Percentiles rank a stretch among this genome's conserved stretches.
Evolutionary conservation across 1,140 invertebrate species (phyloP).

Genomic region (Vanessa tameamea): DNA sequence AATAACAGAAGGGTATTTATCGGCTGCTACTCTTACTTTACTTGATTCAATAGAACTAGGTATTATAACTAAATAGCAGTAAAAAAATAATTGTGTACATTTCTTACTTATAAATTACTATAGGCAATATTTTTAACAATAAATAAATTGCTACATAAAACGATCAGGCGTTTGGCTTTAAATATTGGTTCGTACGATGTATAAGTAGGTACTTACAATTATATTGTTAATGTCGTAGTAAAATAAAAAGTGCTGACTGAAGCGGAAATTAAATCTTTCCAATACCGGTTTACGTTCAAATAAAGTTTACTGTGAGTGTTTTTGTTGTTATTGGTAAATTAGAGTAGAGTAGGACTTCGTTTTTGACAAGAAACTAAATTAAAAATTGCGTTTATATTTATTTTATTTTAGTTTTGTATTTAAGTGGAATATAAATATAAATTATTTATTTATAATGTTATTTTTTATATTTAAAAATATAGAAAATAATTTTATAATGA

Average conservation of each 20-base stretch:
- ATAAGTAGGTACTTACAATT: conserved; percentile 45
- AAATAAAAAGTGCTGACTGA: conserved; percentile 75
- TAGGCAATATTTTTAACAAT: conserved; percentile 28
- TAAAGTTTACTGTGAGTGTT: conserved; percentile 67
- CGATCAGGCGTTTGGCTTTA: conserved; percentile 52
- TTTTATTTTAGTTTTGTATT: too few relatives aligned
- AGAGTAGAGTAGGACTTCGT: conserved; percentile 23
- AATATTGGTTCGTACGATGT: conserved; percentile 32
- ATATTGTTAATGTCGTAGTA: conserved; percentile 68
- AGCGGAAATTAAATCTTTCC: conserved; percentile 72
- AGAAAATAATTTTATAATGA: background rate
- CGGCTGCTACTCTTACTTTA: too few relatives aligned
- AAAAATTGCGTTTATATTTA: too few relatives aligned
- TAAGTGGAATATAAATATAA: too few relatives aligned
- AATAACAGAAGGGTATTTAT: too few relatives aligned
- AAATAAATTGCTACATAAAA: conserved; percentile 53
- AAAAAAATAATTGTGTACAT: background rate
- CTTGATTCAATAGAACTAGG: too few relatives aligned
- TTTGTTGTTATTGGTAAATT: conserved; percentile 40
- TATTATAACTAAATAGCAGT: too few relatives aligned
- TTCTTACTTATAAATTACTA: background rate
- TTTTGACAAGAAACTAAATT: background rate
- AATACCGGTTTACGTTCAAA: conserved; percentile 68
- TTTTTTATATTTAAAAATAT: background rate
- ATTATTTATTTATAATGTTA: too few relatives aligned